Conservation (phyloP, 2,113 vertebrate genomes). For the Pluvialis apricaria region DNA sequence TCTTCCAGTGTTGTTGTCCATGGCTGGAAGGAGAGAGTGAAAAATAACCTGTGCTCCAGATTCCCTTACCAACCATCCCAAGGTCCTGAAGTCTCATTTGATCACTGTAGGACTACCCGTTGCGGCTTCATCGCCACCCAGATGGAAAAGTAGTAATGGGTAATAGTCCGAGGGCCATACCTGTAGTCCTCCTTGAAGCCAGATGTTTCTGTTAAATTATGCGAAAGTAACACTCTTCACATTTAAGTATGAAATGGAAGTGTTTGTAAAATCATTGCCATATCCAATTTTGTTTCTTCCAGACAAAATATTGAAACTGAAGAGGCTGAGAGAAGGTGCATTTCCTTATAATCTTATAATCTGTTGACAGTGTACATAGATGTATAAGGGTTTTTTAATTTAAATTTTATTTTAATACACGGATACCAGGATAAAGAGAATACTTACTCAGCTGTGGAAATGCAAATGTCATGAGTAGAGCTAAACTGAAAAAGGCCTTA, state of each 20-base stretch:
- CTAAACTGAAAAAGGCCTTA: neutral
- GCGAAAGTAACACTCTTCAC: neutral
- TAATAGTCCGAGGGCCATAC: neutral
- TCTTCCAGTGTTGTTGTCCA: too few species aligned
- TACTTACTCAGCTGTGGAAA: neutral
- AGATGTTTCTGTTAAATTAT: neutral
- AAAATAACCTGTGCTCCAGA: too few species aligned
- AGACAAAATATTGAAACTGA: neutral
- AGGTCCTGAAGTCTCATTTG: too few species aligned
- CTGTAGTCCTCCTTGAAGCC: neutral
- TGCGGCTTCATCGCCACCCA: too few species aligned
- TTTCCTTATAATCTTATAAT: neutral
- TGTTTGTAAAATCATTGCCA: neutral
- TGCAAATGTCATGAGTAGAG: neutral
- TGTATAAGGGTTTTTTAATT: accelerated
- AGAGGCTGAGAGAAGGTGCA: neutral
- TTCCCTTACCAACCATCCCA: too few species aligned
- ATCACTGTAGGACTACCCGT: too few species aligned
- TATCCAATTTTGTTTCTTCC: neutral
- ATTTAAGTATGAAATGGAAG: neutral
- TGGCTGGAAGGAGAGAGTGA: too few species aligned
- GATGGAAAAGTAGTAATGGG: too few species aligned
- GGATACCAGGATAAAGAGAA: neutral
- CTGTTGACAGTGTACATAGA: neutral
- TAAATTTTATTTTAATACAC: neutral